Percentiles rank a stretch among this genome's conserved stretches.
Evolutionary conservation across 2,888 invertebrate species (phyloP).

Genomic region (Pollenia griseotomentosa): DNA sequence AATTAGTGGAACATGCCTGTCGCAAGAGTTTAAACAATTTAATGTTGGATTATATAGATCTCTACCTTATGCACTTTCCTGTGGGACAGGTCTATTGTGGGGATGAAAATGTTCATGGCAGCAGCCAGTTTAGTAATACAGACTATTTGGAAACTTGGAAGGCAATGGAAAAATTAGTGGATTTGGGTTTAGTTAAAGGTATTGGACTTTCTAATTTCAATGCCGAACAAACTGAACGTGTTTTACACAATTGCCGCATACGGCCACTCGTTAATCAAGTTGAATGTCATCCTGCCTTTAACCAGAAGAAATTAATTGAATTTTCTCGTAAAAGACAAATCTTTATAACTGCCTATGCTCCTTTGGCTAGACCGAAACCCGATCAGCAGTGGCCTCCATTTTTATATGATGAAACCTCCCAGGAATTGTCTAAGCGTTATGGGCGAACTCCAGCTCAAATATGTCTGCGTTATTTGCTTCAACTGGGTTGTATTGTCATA

Average conservation of each 20-base stretch:
- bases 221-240: slow-evolving; percentile 81
- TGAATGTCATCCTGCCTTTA: slow-evolving; percentile 83
- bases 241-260: slow-evolving; percentile 80
- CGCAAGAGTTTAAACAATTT: slow-evolving; percentile 87
- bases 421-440: slow-evolving; percentile 86
- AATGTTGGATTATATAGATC: slow-evolving; percentile 90
- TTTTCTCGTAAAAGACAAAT: slow-evolving; percentile 88
- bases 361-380: slow-evolving; percentile 88
- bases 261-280: slow-evolving; percentile 83
- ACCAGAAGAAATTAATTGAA: slow-evolving; percentile 86
- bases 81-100: slow-evolving; percentile 87
- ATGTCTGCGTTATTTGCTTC: slow-evolving; percentile 87
- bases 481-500: slow-evolving; percentile 85
- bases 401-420: slow-evolving; percentile 83
- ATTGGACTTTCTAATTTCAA: slow-evolving; percentile 83
- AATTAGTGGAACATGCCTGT: slow-evolving; percentile 88
- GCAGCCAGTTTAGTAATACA: slow-evolving; percentile 78
- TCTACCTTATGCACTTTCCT: slow-evolving; percentile 93
- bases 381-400: slow-evolving; percentile 85
- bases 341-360: slow-evolving; percentile 89
- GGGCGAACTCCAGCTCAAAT: slow-evolving; percentile 88
- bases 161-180: slow-evolving; percentile 82
- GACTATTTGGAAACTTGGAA: slow-evolving; percentile 83
- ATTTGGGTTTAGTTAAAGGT: slow-evolving; percentile 80
- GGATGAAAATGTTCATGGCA: slow-evolving; percentile 84